A percentile compares a stretch with the other conserved stretches of the same genome.
Conservation (phyloP, 2,797 vertebrate genomes). For the Thunnus albacares region DNA sequence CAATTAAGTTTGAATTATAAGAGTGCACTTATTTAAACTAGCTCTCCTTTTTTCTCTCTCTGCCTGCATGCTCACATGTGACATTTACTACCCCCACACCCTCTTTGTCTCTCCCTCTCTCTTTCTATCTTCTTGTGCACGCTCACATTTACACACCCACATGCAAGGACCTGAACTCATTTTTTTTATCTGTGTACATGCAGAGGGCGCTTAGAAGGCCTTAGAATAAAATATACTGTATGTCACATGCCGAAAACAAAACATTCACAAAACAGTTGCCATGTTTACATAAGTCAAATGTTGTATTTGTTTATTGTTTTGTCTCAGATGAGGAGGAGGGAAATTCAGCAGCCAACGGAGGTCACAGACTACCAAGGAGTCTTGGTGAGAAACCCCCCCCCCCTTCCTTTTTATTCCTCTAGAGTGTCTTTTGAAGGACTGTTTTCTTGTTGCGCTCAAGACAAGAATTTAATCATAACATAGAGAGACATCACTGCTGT, state of each 20-base stretch:
- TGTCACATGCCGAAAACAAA: neutral
- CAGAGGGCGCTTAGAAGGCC: conserved; percentile 41
- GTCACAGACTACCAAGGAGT: conserved; percentile 85
- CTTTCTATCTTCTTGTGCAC: neutral
- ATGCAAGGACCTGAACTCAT: neutral
- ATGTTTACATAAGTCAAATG: conserved; percentile 30
- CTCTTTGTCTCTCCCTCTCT: conserved; percentile 7
- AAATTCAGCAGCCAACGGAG: conserved; percentile 68
- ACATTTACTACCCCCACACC: conserved; percentile 17
- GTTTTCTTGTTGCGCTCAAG: neutral
- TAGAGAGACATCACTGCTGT: neutral
- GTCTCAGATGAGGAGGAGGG: conserved; percentile 78
- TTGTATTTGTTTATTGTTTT: conserved; percentile 55
- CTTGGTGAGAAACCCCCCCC: conserved; percentile 77
- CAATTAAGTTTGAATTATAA: conserved; percentile 4
- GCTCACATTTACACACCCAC: conserved; percentile 1
- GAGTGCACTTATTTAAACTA: neutral
- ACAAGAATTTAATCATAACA: neutral
- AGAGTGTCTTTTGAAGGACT: neutral
- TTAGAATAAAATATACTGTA: neutral
- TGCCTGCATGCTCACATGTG: conserved; percentile 1
- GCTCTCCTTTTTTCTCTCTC: neutral
- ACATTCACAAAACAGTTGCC: neutral
- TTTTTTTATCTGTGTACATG: conserved; percentile 28
- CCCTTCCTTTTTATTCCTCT: neutral